Base-by-base conservation (phyloP, 2,797 vertebrate species). In the Chelonia mydas region DNA sequence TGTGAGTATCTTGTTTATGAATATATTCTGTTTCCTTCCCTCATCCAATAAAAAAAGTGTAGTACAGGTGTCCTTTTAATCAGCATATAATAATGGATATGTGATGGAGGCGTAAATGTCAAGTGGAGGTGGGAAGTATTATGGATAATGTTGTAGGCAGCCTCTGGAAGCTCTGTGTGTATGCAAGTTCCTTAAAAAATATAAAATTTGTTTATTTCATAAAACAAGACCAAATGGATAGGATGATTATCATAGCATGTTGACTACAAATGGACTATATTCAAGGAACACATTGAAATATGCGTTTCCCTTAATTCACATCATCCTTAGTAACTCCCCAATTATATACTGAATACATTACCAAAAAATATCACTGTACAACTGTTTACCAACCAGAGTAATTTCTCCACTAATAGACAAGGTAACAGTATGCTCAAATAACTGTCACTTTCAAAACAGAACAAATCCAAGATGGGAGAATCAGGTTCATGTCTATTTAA, bases 291-390 rank as follows among this genome's bases (percentile, higher is more conserved):
- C 68, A 77, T 41, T 80, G 50, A 74, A 90, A 49, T 33, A 79
- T 45, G 21, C 79, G 21, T 83, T 90, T 90, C 37, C 50, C 37
- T 83, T 41, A 45, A 27, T 45, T 95, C n/a, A 9, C 11, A 59
- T 92, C 51, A 92, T 91, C 81, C 81, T 93, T 90, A 49, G 93
- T 94, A 83, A 78, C 54, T 82, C 53, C 57, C 79, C 31, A 90
- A 37, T 87, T 96, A 80, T 11, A 45, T 68, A n/a, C 68, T 87
- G 31, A 37, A 3, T 50, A 68, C 25, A 5, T 90, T 81, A 89
- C 41, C 72, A 59, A 83, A 90, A 89, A 72, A 96, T 95, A 86
- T 53, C 72, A 31, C 28, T 86, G n/a, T 65, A 84, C 68, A 77
- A 51, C 51, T 81, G 9, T 84, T 94, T 74, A 78, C 59, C 72